Conservation (phyloP, 2,113 vertebrate genomes). For the Neogobius melanostomus region DNA sequence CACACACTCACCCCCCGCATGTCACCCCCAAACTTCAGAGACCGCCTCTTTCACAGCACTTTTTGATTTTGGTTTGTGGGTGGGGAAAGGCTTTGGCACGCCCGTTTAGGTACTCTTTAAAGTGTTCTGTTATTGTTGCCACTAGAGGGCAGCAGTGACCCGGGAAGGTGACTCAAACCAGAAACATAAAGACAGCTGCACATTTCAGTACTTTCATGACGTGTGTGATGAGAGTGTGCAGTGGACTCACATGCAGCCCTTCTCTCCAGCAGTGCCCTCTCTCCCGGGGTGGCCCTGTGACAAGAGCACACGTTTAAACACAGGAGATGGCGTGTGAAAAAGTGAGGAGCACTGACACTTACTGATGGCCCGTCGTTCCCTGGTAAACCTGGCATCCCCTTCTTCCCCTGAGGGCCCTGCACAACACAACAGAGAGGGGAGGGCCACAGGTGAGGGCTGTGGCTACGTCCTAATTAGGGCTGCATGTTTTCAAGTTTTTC, state of each 20-base stretch:
- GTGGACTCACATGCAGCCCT: slow-evolving; percentile 80
- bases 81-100: no score
- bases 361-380: slow-evolving; percentile 87
- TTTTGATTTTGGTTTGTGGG: no score
- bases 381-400: slow-evolving; percentile 81
- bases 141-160: no score
- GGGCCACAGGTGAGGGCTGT: no score
- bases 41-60: no score
- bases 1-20: no score
- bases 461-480: no score
- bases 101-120: no score
- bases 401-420: slow-evolving; percentile 87
- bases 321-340: background rate
- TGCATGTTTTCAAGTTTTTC: no score
- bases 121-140: no score
- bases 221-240: background rate
- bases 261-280: slow-evolving; percentile 88
- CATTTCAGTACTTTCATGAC: background rate
- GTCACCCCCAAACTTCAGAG: no score
- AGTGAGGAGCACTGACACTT: slow-evolving; percentile 44
- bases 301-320: background rate
- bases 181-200: background rate
- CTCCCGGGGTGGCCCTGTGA: slow-evolving; percentile 87
- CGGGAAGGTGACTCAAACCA: no score
- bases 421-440: slow-evolving; percentile 2